Percentiles rank a stretch among this genome's conserved stretches.
Evolutionary conservation across 2,888 invertebrate species (phyloP).

Genomic region (Xanthostigma xanthostigma): DNA sequence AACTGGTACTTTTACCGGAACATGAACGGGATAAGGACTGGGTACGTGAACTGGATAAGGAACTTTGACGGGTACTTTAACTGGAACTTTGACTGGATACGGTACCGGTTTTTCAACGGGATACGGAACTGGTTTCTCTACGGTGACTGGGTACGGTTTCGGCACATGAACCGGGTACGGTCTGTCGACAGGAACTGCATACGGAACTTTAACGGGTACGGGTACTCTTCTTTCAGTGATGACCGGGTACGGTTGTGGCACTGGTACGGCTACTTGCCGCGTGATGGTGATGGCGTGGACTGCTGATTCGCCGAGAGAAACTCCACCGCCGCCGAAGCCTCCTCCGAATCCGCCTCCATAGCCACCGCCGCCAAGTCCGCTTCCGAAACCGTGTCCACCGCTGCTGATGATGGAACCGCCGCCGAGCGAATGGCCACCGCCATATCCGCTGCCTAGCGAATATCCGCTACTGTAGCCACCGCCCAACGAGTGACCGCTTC

Average conservation of each 20-base stretch:
- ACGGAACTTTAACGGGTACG: constrained; percentile 18
- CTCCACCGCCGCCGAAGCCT: constrained; percentile 5
- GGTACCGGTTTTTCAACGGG: constrained; percentile 39
- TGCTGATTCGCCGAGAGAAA: constrained; percentile 13
- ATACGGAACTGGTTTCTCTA: constrained; percentile 36
- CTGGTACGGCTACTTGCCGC: constrained; percentile 12
- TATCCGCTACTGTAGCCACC: constrained; percentile 10
- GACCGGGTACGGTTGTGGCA: constrained; percentile 10
- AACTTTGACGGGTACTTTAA: constrained; percentile 24
- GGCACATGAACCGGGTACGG: constrained; percentile 28
- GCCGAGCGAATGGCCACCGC: constrained; percentile 11
- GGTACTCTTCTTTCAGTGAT: constrained; percentile 10
- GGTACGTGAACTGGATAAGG: constrained; percentile 37
- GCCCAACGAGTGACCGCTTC: constrained; percentile 9
- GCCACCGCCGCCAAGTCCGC: constrained; percentile 12
- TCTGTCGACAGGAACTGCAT: constrained; percentile 34
- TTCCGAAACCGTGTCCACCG: constrained; percentile 12
- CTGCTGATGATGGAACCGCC: constrained; percentile 14
- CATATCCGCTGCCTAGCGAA: constrained; percentile 10
- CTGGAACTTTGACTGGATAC: constrained; percentile 27
- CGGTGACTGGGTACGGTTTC: constrained; percentile 33
- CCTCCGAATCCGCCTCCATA: constrained; percentile 4
- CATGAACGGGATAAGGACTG: constrained; percentile 40
- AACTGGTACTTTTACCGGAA: constrained; percentile 25
- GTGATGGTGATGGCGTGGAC: constrained; percentile 19